Base-by-base conservation (phyloP, 2,113 vertebrate species). In the Periophthalmodon schlosseri region DNA sequence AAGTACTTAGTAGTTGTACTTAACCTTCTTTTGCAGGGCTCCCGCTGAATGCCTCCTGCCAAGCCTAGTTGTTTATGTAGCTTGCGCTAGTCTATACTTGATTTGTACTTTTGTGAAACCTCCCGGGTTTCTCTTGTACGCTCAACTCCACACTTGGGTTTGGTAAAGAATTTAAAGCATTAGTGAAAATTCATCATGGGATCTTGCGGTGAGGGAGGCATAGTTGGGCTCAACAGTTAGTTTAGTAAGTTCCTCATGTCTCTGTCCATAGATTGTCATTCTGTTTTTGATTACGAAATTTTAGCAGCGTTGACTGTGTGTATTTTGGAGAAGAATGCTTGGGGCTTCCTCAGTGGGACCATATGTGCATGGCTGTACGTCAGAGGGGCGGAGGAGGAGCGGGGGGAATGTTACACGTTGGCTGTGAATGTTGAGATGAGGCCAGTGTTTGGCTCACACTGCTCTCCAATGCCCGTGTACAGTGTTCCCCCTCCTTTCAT, bases 351-450 rank as follows among this genome's bases (percentile, higher is more conserved):
- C 86, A 46, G 79, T 65, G 80, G 81, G 81, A 76, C 69, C 77
- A 80, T 87, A 80, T 85, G 82, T 84, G 73, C 83, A 80, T 75
- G 72, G n/a, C 75, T 73, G 83, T 75, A 80, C 77, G 61, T 87
- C 84, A 80, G 83, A 20, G 60, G 66, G 78, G 83, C 68, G 71
- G 83, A 15, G 71, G 47, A 12, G 68, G 47, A 75, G 60, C 28
- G 81, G 81, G 84, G 81, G 69, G 84, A 87, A 86, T 91, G 90
- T 90, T 90, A 86, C 89, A 87, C 86, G 81, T 86, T 93, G 91
- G 88, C 93, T 94, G 91, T 92, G 90, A 94, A 94, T 91, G 89
- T 90, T 93, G 91, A 92, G 88, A 88, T 82, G 85, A 77, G 87
- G 90, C 91, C 92, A 93, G 87, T 72, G 83, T 87, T 86, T 88